phyloP scores from a whole-genome alignment of 2,888 invertebrate species.

The Conchocele bisecta region DNA sequence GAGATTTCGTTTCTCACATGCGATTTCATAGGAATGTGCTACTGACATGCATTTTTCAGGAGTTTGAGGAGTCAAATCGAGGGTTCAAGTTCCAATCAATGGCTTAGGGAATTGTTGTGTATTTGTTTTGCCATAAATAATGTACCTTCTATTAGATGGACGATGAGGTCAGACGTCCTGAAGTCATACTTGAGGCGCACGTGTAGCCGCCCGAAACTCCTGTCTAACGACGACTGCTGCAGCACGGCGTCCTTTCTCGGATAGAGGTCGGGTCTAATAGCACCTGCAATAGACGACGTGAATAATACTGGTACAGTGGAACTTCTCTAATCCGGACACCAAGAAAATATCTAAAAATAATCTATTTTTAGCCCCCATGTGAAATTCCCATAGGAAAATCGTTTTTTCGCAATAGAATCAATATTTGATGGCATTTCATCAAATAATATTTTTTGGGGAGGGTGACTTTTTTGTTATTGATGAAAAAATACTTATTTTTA shows the following conservation, averaged over 20 bases:
- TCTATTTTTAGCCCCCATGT: too few relatives aligned
- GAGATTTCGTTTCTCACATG: not conserved
- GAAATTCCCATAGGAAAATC: too few relatives aligned
- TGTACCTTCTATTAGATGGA: conserved; percentile 95
- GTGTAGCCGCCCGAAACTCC: conserved; percentile 90
- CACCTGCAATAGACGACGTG: conserved; percentile 84
- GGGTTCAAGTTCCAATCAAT: not conserved
- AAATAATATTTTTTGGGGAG: too few relatives aligned
- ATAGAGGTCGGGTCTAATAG: conserved; percentile 94
- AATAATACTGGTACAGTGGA: too few relatives aligned
- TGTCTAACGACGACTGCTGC: conserved; percentile 86
- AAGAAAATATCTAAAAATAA: too few relatives aligned
- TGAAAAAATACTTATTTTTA: too few relatives aligned
- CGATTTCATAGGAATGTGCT: not conserved
- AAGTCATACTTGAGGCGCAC: conserved; percentile 94
- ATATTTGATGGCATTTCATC: too few relatives aligned
- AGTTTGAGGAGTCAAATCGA: not conserved
- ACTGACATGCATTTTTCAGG: not conserved
- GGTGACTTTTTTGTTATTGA: too few relatives aligned
- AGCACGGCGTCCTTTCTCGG: conserved; percentile 84
- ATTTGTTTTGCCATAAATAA: not conserved
- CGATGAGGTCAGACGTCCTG: conserved; percentile 93
- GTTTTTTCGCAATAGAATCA: too few relatives aligned
- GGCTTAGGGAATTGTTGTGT: not conserved
- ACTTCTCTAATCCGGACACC: too few relatives aligned